Percentiles rank a stretch among this genome's conserved stretches.
These are phyloP conservation scores for Volucella bombylans DNA, from an alignment of 2,888 invertebrate genomes.

Conservation along the genomic window DNA sequence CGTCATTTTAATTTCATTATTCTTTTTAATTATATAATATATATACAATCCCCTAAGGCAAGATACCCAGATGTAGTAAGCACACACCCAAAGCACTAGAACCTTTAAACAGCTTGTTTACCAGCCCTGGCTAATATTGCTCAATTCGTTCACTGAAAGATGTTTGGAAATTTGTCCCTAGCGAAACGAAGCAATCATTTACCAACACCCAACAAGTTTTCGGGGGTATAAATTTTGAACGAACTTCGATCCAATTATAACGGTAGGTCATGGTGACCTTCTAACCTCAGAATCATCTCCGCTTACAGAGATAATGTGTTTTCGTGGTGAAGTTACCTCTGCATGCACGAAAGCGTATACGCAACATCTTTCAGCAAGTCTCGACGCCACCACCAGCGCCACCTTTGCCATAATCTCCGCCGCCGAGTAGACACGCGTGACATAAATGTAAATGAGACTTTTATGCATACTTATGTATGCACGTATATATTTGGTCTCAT, in stretches of 20 bases:
- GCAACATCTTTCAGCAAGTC: slow-evolving; percentile 19
- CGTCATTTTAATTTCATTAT: too few relatives aligned
- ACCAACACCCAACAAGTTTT: background rate
- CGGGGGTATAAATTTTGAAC: background rate
- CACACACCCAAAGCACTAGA: background rate
- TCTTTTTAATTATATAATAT: too few relatives aligned
- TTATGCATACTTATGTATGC: background rate
- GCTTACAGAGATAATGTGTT: slow-evolving; percentile 15
- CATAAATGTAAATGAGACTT: slow-evolving; percentile 25
- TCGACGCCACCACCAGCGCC: background rate
- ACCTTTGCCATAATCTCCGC: too few relatives aligned
- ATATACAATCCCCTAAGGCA: too few relatives aligned
- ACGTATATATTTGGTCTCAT: background rate
- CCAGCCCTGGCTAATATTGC: too few relatives aligned
- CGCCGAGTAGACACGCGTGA: slow-evolving; percentile 41
- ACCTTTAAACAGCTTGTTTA: too few relatives aligned
- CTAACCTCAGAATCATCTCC: background rate
- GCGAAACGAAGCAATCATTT: background rate
- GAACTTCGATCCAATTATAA: slow-evolving; percentile 22
- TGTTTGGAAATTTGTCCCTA: slow-evolving; percentile 9
- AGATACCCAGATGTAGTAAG: too few relatives aligned
- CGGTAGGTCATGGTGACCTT: slow-evolving; percentile 32
- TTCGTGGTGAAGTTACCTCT: slow-evolving; percentile 14
- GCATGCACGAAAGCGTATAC: slow-evolving; percentile 34
- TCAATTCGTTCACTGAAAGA: background rate